Base-by-base conservation (phyloP, 2,113 vertebrate genomes). In the Equus przewalskii region DNA sequence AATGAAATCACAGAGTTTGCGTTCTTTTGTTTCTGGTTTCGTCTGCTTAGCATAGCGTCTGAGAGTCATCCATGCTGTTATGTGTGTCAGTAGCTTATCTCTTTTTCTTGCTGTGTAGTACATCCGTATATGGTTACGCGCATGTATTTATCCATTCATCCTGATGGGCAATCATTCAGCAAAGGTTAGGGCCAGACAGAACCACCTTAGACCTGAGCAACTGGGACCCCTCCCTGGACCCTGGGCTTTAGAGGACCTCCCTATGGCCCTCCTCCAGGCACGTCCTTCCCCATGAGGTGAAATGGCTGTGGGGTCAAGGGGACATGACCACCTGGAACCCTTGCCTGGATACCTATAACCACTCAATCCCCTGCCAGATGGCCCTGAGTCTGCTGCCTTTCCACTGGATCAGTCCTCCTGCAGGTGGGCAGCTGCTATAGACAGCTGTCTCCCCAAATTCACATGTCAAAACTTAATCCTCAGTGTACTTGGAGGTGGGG, bases 31-130 rank as follows among this genome's bases (percentile, higher is more conserved):
- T 83, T 78, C 46, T 83, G 36, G 18, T 81, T 84, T 83, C 51
- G 70, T 94, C 96, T 64, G 41, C 49, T 82, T 89, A 89, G 73
- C 16, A 56, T 44, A 72, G 28, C 69, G 11, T 82, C 62, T 80
- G 49, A 86, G 22, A 41, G 82, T 65, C 41, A 83, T 60, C n/a
- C 28, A 62, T n/a, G 22, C 41, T 80, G 26, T 41, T 93, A 65
- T 75, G 70, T 49, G 4, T 49, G 30, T 78, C 7, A 13, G 22
- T 78, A 44, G 21, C 54, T 96, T 82, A 60, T 93, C 26, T 46
- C 19, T 67, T 75, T 91, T 78, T 33, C 64, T 78, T 94, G 16
- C 36, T 58, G 11, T 58, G 15, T 28, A 85, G 41, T 51, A 65
- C 72, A 67, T 88, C 33, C 33, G 81, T 82, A 41, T 67, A 5